Base-by-base conservation (phyloP, 2,888 invertebrate genomes). In the Vandiemenella viatica region DNA sequence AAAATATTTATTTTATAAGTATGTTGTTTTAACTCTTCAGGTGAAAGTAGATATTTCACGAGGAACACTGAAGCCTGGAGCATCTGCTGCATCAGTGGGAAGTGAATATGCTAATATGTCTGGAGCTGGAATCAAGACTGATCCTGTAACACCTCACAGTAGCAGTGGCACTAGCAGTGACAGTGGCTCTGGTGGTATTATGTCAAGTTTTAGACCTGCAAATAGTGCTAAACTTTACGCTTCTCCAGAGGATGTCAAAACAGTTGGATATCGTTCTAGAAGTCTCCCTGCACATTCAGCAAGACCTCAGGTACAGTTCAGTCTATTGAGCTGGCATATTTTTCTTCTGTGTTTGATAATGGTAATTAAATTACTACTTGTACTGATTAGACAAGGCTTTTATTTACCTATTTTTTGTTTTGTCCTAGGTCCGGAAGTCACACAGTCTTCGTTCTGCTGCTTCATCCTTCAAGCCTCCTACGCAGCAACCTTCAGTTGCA, bases 151-250 rank as follows among this genome's bases (percentile, higher is more conserved):
- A 10, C 10, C n/a, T 42, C 7, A n/a, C 10, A 42, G 20, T 20
- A 42, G 20, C 15, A 20, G 32, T 49, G 50, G 58, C 63, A 55
- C 74, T 74, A 55, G 69, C 66, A 55, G 67, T 64, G 58, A 69
- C 68, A 4, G 53, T 64, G n/a, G 62, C 65, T 19, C 52, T 67
- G 48, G 55, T 6, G 72, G 72, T 38, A 77, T 85, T 46, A 81
- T 83, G 67, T 91, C 90, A 46, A 88, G 90, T 61, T 93, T 93
- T 72, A 82, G 89, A 58, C 93, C 93, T 7, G 79, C 83, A 51
- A 81, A 83, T 55, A 83, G 76, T 66, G 86, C 87, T 46, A 85
- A 86, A 65, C 72, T 93, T 52, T 91, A 90, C 67, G 91, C 91
- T 22, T 85, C 88, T 48, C 92, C 92, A 15, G 81, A 84, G 60